Percentiles rank a stretch among this genome's conserved stretches.
phyloP scores from a whole-genome alignment of 2,888 invertebrate genomes.

The Hylaea fasciaria region DNA sequence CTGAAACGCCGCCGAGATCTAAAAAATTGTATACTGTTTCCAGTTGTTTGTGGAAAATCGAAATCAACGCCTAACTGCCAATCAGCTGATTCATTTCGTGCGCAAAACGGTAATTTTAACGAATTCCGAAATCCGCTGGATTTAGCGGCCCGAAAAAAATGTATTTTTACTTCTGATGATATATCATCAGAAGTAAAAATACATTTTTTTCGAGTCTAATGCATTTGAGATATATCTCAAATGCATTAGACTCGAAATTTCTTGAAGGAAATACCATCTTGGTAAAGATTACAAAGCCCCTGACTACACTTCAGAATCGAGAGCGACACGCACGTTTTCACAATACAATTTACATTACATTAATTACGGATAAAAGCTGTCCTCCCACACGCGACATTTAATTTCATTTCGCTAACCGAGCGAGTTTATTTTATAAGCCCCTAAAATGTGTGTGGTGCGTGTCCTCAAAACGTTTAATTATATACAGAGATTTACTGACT shows the following conservation, averaged over 20 bases:
- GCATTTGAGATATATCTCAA: too few species aligned
- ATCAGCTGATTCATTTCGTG: neutral
- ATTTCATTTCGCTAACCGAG: slow-evolving; percentile 48
- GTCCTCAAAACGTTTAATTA: neutral
- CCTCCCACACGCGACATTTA: slow-evolving; percentile 42
- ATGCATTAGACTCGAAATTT: too few species aligned
- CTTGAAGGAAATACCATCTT: too few species aligned
- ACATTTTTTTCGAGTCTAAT: too few species aligned
- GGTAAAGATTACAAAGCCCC: too few species aligned
- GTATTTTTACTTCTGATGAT: too few species aligned
- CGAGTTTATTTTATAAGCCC: slow-evolving; percentile 30
- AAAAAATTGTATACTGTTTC: neutral
- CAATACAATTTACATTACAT: slow-evolving; percentile 13
- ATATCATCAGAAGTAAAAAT: too few species aligned
- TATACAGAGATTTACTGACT: too few species aligned
- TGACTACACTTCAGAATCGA: neutral
- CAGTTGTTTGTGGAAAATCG: neutral
- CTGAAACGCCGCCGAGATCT: too few species aligned
- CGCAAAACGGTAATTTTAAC: neutral
- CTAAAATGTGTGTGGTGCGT: slow-evolving; percentile 30
- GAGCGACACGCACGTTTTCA: slow-evolving; percentile 3
- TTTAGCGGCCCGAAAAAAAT: too few species aligned
- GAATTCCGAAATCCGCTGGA: neutral
- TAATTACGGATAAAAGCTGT: slow-evolving; percentile 21
- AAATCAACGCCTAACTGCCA: neutral